A percentile compares a stretch with the other conserved stretches of the same genome.
Conservation (phyloP, 2,797 vertebrate genomes). For the Coccyzus lansbergi region DNA sequence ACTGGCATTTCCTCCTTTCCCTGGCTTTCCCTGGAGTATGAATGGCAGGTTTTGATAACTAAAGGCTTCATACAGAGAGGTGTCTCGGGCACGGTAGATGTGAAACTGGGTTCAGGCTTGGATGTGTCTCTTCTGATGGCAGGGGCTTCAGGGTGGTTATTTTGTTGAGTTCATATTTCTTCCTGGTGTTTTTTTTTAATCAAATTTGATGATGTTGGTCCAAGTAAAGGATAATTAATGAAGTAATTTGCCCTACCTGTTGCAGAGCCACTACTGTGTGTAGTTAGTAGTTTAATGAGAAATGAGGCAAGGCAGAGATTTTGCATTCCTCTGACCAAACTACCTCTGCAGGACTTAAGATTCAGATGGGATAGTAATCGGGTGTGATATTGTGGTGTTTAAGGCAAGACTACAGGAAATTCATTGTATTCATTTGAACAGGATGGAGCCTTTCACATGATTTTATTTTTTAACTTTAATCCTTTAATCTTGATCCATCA, state of each 20-base stretch:
- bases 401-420: conserved; percentile 35
- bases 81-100: neutral
- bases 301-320: neutral
- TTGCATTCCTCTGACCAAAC: neutral
- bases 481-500: neutral
- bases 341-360: neutral
- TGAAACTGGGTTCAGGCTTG: neutral
- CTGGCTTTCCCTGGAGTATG: neutral
- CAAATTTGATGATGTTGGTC: neutral
- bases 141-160: neutral
- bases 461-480: neutral
- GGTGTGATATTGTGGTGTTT: neutral
- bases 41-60: neutral
- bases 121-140: neutral
- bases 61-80: neutral
- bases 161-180: neutral
- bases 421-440: conserved; percentile 35
- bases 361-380: neutral
- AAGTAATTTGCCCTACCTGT: neutral
- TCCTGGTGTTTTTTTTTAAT: neutral
- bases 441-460: neutral
- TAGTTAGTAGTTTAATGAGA: neutral
- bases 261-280: neutral
- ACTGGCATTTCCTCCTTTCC: neutral
- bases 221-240: neutral